These are phyloP conservation scores for Uromys caudimaculatus DNA, from an alignment of 2,797 vertebrate genomes.

Conservation along the genomic window DNA sequence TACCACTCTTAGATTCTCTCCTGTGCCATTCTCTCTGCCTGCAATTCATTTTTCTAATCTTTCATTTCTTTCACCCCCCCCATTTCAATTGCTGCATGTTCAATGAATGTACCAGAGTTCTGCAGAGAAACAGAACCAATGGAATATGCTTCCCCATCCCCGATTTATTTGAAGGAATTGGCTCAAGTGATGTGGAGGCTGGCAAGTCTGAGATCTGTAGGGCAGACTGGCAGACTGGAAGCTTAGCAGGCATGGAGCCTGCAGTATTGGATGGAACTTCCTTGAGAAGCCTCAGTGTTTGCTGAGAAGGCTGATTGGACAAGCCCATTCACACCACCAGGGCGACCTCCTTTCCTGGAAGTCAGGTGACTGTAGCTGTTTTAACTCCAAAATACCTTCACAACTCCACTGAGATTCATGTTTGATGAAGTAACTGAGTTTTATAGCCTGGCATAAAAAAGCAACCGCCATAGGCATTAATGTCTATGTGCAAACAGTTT, in stretches of 20 bases:
- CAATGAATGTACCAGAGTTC: not conserved
- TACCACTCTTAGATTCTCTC: not conserved
- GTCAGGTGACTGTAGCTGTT: not conserved
- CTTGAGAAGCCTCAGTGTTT: not conserved
- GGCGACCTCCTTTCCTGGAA: not conserved
- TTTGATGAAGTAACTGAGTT: constrained; percentile 41
- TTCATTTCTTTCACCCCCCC: not conserved
- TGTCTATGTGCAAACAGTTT: constrained; percentile 22
- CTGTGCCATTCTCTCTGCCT: not conserved
- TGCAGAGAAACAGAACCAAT: constrained; percentile 25
- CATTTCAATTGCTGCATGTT: not conserved
- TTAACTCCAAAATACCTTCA: constrained; percentile 9
- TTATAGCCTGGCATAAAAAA: constrained; percentile 20
- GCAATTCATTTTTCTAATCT: not conserved
- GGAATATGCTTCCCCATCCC: not conserved
- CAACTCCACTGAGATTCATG: not conserved
- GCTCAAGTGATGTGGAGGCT: not conserved
- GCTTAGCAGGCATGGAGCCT: not conserved
- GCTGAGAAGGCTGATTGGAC: not conserved
- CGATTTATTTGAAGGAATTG: constrained; percentile 32
- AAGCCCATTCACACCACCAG: not conserved
- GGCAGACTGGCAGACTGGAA: not conserved
- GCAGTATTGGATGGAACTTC: not conserved
- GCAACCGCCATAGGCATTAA: not conserved
- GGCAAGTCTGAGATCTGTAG: not conserved